A percentile compares a stretch with the other conserved stretches of the same genome.
Evolutionary conservation across 2,113 vertebrate species (phyloP).

Genomic region (Notarius lentiginosus): DNA sequence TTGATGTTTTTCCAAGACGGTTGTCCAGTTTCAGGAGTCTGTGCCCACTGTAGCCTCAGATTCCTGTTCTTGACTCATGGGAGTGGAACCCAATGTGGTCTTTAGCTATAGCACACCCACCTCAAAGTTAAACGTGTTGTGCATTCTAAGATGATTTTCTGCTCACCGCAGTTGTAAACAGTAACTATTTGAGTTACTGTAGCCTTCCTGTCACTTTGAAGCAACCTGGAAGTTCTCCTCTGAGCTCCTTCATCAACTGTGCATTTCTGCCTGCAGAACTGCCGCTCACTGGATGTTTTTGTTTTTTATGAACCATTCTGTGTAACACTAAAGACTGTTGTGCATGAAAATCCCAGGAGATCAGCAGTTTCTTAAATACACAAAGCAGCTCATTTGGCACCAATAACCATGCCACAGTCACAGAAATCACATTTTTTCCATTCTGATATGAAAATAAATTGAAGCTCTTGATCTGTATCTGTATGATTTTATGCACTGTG

Average conservation of each 20-base stretch:
- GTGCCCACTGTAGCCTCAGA: neutral
- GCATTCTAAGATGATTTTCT: neutral
- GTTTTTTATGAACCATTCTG: neutral
- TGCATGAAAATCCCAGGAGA: neutral
- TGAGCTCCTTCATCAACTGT: neutral
- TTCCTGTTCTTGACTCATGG: neutral
- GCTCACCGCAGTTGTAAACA: neutral
- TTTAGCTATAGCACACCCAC: neutral
- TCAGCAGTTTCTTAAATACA: neutral
- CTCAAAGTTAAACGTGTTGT: neutral
- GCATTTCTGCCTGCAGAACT: neutral
- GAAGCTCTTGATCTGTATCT: neutral
- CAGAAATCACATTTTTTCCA: neutral
- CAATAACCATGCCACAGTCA: neutral
- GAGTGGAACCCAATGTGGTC: neutral
- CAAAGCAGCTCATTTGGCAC: neutral
- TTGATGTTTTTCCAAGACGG: too few relatives aligned
- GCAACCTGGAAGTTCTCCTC: neutral
- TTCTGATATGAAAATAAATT: neutral
- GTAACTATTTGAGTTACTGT: neutral
- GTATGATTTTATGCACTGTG: neutral
- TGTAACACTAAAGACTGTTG: neutral
- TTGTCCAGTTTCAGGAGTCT: neutral
- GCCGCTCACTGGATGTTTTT: neutral
- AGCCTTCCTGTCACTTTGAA: neutral